Evolutionary conservation across 2,888 invertebrate species (phyloP), one percentile per base, ranked within the genome.

Genomic region (Listrodromus nycthemerus): DNA sequence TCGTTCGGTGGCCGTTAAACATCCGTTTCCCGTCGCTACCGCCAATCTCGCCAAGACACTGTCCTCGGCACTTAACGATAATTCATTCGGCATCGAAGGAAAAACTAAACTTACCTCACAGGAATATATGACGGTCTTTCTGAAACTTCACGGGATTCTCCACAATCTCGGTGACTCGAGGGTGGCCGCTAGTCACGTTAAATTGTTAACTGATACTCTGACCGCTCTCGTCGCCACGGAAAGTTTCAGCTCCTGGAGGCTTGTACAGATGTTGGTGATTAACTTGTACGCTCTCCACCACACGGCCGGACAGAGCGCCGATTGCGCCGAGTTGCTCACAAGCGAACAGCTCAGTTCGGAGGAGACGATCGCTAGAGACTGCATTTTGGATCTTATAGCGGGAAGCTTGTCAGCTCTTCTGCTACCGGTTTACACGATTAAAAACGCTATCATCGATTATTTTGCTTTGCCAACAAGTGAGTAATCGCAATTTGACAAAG

Each of bases 21-120:
- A 97, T 92, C 97, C 98, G 48, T 98, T 98, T 94, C 97, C 97
- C 13, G 97, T 97, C 48, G 97, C 98, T 45, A 95, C 96, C 45
- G 96, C 96, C 71, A 98, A 98, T 94, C 94, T 98, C 70, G 95
- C 96, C 71, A 96, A 96, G 89, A 96, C 97, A 30, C 95, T 97
- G 86, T 94, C 95, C 21, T 94, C 95, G 13, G 94, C 95, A 73
- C 91, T 94, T 73, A 95, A 94, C 87, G 94, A 92, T 58, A 89
- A 89, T 10, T 89, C 91, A 4, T 89, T 91, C 71, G 90, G 86
- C 66, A 85, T 90, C 27, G 87, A 89, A 63, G 90, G 90, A 69
- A 92, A 95, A 88, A 94, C 95, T n/a, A 95, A 96, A 89, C 94
- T 96, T 90, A 95, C 94, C 70, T 95, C 95, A 33, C 94, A 94